A percentile compares a stretch with the other conserved stretches of the same genome.
Evolutionary conservation across 2,888 invertebrate genomes (phyloP).

Genomic region (Ischnura elegans): DNA sequence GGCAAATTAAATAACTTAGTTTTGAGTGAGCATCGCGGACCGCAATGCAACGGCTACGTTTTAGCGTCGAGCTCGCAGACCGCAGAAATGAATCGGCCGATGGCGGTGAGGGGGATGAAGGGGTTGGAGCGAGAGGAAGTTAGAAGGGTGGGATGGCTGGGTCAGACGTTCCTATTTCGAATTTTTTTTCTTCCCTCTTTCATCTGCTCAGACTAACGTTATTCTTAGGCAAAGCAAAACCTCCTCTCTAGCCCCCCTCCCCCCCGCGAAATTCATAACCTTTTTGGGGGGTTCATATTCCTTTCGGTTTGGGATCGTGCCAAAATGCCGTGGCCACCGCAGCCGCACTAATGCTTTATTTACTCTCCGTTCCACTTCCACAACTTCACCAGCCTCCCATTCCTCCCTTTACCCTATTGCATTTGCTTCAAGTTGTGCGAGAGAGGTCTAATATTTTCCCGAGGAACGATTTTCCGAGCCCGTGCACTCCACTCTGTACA

Average conservation of each 20-base stretch:
- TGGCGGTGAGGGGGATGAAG: background rate
- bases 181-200: background rate
- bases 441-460: background rate
- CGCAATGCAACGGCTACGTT: background rate
- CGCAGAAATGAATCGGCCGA: background rate
- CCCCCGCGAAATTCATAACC: background rate
- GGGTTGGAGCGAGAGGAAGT: no score
- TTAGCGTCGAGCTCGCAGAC: background rate
- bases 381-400: background rate
- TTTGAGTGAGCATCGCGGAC: background rate
- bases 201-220: background rate
- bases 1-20: background rate
- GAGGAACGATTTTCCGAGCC: background rate
- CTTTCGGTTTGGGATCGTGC: conserved; percentile 12
- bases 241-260: no score
- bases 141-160: no score
- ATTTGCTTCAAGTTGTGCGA: background rate
- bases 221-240: background rate
- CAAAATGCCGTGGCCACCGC: conserved; percentile 18
- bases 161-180: background rate
- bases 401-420: background rate
- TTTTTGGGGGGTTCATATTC: conserved; percentile 7
- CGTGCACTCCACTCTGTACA: background rate
- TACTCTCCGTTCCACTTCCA: conserved; percentile 8
- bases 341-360: conserved; percentile 22